These are phyloP conservation scores for Babylonia areolata DNA, from an alignment of 1,140 invertebrate species.

Conservation along the genomic window DNA sequence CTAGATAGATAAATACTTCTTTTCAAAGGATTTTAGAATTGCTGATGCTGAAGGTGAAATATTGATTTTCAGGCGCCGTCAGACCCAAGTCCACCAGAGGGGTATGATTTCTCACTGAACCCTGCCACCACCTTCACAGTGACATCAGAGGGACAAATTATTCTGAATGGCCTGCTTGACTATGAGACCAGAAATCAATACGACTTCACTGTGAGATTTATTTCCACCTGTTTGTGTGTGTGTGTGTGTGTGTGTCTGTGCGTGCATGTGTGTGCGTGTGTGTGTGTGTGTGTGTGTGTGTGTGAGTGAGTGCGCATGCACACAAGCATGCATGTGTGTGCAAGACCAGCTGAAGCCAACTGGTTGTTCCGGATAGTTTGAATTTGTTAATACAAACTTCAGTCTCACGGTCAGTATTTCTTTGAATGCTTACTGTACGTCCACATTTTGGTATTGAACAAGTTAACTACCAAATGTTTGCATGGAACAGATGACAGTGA, in stretches of 20 bases:
- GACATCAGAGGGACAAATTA: constrained; percentile 50
- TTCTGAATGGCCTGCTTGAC: constrained; percentile 44
- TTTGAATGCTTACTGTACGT: too few species aligned
- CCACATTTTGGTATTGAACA: too few species aligned
- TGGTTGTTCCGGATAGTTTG: too few species aligned
- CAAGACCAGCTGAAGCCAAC: too few species aligned
- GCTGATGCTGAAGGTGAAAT: background rate
- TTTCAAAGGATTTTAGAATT: background rate
- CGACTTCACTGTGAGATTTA: constrained; percentile 36
- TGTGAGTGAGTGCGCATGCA: too few species aligned
- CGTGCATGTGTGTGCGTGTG: too few species aligned
- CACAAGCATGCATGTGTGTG: too few species aligned
- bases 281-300: background rate
- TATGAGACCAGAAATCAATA: constrained; percentile 49
- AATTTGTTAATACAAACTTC: too few species aligned
- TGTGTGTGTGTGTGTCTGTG: too few species aligned
- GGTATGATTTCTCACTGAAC: constrained; percentile 42
- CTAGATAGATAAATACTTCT: background rate
- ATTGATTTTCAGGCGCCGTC: constrained; percentile 43
- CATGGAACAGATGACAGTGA: too few species aligned
- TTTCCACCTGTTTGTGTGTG: background rate
- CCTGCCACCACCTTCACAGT: constrained; percentile 49
- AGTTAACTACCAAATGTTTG: too few species aligned
- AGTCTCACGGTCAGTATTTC: too few species aligned
- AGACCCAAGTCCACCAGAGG: constrained; percentile 42